These are phyloP conservation scores for Clarias batrachus DNA, from an alignment of 2,113 vertebrate genomes.

Conservation along the genomic window DNA sequence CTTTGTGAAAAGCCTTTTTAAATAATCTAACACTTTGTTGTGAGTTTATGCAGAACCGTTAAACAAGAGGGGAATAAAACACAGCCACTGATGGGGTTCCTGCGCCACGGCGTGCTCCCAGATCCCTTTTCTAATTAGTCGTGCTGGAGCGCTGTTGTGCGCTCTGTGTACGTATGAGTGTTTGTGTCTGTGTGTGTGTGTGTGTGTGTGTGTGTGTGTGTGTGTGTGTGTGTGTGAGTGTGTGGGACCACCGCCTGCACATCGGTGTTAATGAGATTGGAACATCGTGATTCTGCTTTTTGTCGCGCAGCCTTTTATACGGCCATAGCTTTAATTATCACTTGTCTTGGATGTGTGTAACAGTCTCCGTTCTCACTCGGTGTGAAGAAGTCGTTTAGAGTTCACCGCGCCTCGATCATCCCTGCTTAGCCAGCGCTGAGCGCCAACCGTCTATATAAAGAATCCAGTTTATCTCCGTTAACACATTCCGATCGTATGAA, in stretches of 20 bases:
- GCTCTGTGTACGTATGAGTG: not conserved
- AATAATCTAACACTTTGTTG: constrained; percentile 34
- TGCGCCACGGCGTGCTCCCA: constrained; percentile 34
- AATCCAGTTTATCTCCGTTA: not conserved
- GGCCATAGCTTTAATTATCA: constrained; percentile 53
- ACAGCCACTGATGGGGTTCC: constrained; percentile 18
- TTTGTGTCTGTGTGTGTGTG: too few relatives aligned
- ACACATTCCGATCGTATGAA: not conserved
- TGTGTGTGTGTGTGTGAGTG: too few relatives aligned
- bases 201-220: too few relatives aligned
- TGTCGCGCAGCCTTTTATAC: constrained; percentile 12
- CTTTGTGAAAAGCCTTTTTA: constrained; percentile 43
- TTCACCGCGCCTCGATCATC: too few relatives aligned
- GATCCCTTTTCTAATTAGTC: constrained; percentile 54
- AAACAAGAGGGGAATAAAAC: constrained; percentile 4
- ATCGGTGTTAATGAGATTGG: too few relatives aligned
- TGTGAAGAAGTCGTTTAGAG: not conserved
- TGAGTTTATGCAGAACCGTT: constrained; percentile 21
- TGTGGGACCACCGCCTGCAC: too few relatives aligned
- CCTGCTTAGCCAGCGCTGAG: constrained; percentile 12
- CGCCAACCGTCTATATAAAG: constrained; percentile 15
- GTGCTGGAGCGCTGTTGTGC: constrained; percentile 30
- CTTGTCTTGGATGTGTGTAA: constrained; percentile 48
- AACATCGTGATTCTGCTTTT: constrained; percentile 15
- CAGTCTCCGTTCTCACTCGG: constrained; percentile 45